These are phyloP conservation scores for Taeniopygia guttata DNA, from an alignment of 2,797 vertebrate species.

Conservation along the genomic window DNA sequence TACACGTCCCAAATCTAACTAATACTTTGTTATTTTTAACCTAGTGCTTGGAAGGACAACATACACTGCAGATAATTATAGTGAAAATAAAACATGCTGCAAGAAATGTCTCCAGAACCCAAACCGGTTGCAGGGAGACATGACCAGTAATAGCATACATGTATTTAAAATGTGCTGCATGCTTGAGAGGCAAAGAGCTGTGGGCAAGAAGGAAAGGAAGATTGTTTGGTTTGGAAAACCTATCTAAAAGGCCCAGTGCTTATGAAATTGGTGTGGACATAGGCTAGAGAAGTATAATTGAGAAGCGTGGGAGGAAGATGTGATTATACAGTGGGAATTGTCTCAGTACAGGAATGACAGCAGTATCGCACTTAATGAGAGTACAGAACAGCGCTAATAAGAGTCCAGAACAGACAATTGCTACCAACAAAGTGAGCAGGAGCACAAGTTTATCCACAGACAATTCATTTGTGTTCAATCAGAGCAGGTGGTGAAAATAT, in stretches of 20 bases:
- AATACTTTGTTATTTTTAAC: slow-evolving; percentile 66
- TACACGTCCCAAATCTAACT: slow-evolving; percentile 45
- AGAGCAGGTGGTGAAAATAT: background rate
- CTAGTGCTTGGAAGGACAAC: slow-evolving; percentile 64
- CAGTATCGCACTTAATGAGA: background rate
- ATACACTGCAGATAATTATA: slow-evolving; percentile 63
- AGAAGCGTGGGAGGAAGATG: background rate
- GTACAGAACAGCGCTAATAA: background rate
- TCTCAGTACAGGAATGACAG: background rate
- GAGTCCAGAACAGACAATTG: background rate
- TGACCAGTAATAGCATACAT: slow-evolving; percentile 40
- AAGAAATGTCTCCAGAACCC: slow-evolving; percentile 47
- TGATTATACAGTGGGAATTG: background rate
- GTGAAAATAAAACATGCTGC: slow-evolving; percentile 44
- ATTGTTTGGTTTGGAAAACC: slow-evolving; percentile 13
- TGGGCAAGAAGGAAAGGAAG: slow-evolving; percentile 14
- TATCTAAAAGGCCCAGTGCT: slow-evolving; percentile 1
- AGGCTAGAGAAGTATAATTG: background rate
- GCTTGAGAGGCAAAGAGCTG: slow-evolving; percentile 10
- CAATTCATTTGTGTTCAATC: background rate
- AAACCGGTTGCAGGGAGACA: slow-evolving; percentile 49
- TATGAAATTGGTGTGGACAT: background rate
- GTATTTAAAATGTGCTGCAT: slow-evolving; percentile 25
- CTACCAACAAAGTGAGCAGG: background rate
- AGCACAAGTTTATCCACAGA: background rate